These are phyloP conservation scores for Triplophysa dalaica DNA, from an alignment of 2,113 vertebrate genomes.

Conservation along the genomic window DNA sequence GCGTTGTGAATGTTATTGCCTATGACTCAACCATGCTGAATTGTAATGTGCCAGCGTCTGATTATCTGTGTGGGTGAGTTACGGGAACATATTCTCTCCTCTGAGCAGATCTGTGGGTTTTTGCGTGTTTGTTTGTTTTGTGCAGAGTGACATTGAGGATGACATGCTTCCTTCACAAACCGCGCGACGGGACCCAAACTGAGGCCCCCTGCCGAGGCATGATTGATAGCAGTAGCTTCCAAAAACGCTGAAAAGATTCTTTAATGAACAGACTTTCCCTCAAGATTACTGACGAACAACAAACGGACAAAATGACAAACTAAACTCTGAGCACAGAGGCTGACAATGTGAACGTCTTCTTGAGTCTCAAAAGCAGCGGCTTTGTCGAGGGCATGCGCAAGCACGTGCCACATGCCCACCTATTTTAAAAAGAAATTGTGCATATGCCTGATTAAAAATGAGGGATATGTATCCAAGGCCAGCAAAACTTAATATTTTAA, in stretches of 20 bases:
- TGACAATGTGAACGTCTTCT: not conserved
- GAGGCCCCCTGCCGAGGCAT: conserved; percentile 24
- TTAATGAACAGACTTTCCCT: conserved; percentile 42
- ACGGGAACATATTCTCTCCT: conserved; percentile 1
- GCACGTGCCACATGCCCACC: too few species aligned
- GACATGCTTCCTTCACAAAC: conserved; percentile 47
- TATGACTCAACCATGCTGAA: conserved; percentile 33
- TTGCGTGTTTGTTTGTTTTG: conserved; percentile 28
- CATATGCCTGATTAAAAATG: too few species aligned
- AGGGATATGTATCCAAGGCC: too few species aligned
- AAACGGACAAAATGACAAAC: conserved; percentile 43
- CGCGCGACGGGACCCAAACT: conserved; percentile 38
- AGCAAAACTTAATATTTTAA: too few species aligned
- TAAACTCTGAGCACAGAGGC: conserved; percentile 24
- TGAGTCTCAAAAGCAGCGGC: not conserved
- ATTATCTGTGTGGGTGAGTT: conserved; percentile 37
- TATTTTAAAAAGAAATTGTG: too few species aligned
- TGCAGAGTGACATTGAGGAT: conserved; percentile 42
- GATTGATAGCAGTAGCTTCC: conserved; percentile 46
- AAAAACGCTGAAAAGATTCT: conserved; percentile 37
- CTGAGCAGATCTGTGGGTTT: conserved; percentile 32
- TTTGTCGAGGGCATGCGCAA: too few species aligned
- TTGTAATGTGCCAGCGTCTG: conserved; percentile 4
- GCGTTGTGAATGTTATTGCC: not conserved
- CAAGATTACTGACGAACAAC: conserved; percentile 27